These are phyloP conservation scores for Phrynocephalus versicolor DNA, from an alignment of 2,113 vertebrate genomes.

Conservation along the genomic window DNA sequence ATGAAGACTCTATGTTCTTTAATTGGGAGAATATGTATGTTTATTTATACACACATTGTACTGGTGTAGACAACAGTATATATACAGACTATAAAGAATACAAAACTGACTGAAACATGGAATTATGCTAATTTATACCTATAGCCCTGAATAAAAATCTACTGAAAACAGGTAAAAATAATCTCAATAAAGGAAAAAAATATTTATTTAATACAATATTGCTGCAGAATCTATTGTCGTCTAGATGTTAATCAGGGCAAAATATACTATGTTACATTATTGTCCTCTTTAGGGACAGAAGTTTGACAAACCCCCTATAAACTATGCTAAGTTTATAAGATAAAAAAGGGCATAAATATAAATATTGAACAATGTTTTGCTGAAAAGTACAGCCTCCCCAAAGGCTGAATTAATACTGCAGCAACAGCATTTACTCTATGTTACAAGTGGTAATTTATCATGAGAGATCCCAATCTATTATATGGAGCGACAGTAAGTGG, in stretches of 20 bases:
- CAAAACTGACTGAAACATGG: background rate
- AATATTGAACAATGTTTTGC: background rate
- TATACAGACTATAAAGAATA: background rate
- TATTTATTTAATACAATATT: background rate
- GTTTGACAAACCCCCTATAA: background rate
- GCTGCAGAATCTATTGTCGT: background rate
- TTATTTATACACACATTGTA: background rate
- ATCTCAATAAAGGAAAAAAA: background rate
- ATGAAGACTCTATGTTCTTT: accelerated
- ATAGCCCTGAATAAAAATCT: background rate
- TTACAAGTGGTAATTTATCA: background rate
- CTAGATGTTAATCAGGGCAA: background rate
- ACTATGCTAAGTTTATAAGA: background rate
- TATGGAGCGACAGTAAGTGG: background rate
- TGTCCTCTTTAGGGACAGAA: background rate
- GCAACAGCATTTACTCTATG: background rate
- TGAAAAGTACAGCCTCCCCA: background rate
- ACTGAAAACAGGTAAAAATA: background rate
- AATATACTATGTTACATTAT: background rate
- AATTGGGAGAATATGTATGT: background rate
- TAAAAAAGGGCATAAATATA: background rate
- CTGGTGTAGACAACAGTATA: constrained; percentile 7
- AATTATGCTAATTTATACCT: background rate
- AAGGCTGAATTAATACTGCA: background rate
- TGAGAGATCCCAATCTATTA: background rate